These are phyloP conservation scores for Cydia pomonella DNA, from an alignment of 1,140 invertebrate species.

Conservation along the genomic window DNA sequence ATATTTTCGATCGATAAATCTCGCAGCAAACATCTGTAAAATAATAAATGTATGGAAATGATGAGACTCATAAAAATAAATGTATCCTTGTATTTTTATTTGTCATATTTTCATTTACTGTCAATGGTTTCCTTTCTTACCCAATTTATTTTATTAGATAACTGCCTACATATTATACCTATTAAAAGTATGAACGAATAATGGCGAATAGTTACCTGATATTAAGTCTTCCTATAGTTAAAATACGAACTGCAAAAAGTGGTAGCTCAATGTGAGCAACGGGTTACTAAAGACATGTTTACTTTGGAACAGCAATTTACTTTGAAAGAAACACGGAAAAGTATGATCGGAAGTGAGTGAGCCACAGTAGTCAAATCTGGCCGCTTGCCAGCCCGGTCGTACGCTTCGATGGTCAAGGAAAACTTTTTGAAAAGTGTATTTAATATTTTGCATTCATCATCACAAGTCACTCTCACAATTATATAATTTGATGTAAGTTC, in stretches of 20 bases:
- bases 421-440: background rate
- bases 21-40: constrained; percentile 40
- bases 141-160: background rate
- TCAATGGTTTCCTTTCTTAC: background rate
- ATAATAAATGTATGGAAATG: constrained; percentile 20
- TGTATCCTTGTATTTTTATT: constrained; percentile 10
- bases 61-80: constrained; percentile 22
- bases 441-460: constrained; percentile 5
- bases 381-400: constrained; percentile 42
- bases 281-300: constrained; percentile 14
- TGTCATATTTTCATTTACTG: constrained; percentile 4
- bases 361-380: constrained; percentile 39
- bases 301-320: background rate
- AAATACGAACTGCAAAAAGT: background rate
- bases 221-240: too few relatives aligned
- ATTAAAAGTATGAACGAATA: too few relatives aligned
- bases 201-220: too few relatives aligned
- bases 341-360: constrained; percentile 47
- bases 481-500: background rate
- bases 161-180: background rate
- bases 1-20: constrained; percentile 50
- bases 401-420: background rate
- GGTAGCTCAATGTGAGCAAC: background rate
- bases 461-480: background rate
- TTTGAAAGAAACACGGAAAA: constrained; percentile 47